Conservation (phyloP, 2,888 invertebrate species). For the Pyrrhosoma nymphula region DNA sequence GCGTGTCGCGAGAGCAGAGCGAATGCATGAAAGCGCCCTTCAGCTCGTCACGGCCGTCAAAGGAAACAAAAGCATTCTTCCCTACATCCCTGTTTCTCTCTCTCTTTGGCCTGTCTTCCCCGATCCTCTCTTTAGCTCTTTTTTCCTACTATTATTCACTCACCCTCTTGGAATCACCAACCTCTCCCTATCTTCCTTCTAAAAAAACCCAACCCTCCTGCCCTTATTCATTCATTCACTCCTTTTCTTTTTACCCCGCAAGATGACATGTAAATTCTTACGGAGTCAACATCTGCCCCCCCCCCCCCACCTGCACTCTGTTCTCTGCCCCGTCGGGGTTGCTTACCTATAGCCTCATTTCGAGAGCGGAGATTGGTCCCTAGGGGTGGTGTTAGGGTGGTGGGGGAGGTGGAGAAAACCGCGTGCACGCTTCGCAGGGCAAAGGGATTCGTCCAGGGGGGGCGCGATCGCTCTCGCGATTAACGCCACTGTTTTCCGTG, state of each 20-base stretch:
- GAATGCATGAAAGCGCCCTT: slow-evolving; percentile 22
- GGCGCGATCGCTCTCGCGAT: not conserved
- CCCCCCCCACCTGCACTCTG: not conserved
- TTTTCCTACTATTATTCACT: no score
- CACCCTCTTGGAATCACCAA: no score
- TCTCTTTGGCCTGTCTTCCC: not conserved
- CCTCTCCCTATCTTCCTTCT: not conserved
- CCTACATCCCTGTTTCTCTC: not conserved
- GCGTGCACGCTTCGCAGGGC: not conserved
- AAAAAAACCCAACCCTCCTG: not conserved
- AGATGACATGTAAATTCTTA: not conserved
- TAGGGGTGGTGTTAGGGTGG: not conserved
- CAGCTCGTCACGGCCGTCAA: slow-evolving; percentile 3
- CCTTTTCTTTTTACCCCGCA: not conserved
- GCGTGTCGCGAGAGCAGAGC: slow-evolving; percentile 16
- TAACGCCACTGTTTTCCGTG: not conserved
- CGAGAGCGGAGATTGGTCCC: not conserved
- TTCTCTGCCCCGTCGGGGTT: not conserved
- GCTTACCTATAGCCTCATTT: not conserved
- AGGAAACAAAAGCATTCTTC: slow-evolving; percentile 40
- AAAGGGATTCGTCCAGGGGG: not conserved
- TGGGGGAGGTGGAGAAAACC: not conserved
- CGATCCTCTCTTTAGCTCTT: not conserved
- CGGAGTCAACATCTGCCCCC: not conserved
- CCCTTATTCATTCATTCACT: not conserved